Base-by-base conservation (phyloP, 1,140 invertebrate species). In the Ceratosolen fusciceps region DNA sequence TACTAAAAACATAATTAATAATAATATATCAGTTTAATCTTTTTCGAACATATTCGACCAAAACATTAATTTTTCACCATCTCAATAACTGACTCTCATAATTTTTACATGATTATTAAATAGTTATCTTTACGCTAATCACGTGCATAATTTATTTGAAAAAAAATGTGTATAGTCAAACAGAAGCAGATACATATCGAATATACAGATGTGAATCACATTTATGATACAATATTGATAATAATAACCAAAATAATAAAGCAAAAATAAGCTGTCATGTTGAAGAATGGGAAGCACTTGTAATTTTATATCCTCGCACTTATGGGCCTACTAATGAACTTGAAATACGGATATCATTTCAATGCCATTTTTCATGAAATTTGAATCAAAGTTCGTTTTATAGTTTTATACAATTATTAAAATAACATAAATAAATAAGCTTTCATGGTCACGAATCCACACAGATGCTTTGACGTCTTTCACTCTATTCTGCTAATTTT, bases 241-340 rank as follows among this genome's bases (percentile, higher is more conserved):
- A n/a, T n/a, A 72, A 47, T 2, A 31, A 24, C 5, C n/a, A 56
- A 8, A 3, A 54, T 9, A 67, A 49, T 10, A 49, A 67, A 24
- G n/a, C 31, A 16, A 29, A 24, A 62, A 47, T 26, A 16, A 5
- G n/a, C 43, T 19, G 49, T 16, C 29, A 37, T 10, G 7, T 26
- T 56, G 21, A 24, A 49, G 14, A 71, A 19, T 52, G 24, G 68
- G 43, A 71, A 71, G 52, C 24, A 24, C n/a, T 52, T 49, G 34
- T 31, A 16, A 71, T 43, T 71, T 71, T 39, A 21, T 29, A 19
- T 8, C 12, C 9, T 39, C 31, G 1, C 1, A 12, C 3, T 12
- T 19, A 26, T 43, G 72, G 24, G 12, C 37, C 37, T n/a, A 47
- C 47, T 43, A 58, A 60, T 43, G 24, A 74, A 74, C 52, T 73